Evolutionary conservation across 1,140 invertebrate species (phyloP).

Genomic region (Heliconius himera): DNA sequence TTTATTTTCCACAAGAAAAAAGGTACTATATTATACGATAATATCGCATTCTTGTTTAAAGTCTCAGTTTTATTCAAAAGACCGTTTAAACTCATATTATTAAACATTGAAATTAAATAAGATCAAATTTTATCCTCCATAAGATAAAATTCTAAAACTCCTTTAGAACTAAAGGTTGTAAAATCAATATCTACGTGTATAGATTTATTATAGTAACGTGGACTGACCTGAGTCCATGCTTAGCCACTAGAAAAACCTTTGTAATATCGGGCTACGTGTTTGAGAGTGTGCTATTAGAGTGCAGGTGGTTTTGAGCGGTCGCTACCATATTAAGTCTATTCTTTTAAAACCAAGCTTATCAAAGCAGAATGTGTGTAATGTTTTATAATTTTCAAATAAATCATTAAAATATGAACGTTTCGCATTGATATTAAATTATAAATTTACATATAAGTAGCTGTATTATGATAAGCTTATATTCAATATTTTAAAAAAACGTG

Average conservation of each 20-base stretch:
- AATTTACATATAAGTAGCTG: background rate
- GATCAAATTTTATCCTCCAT: background rate
- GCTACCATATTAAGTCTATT: constrained; percentile 3
- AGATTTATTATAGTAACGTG: background rate
- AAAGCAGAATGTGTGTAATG: background rate
- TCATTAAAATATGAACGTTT: background rate
- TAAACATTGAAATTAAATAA: too few relatives aligned
- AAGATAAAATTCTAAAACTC: background rate
- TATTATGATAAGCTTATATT: too few relatives aligned
- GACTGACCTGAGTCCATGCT: constrained; percentile 12
- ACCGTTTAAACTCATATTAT: too few relatives aligned
- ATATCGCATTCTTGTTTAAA: too few relatives aligned
- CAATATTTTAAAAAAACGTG: too few relatives aligned
- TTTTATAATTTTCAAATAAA: background rate
- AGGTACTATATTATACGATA: too few relatives aligned
- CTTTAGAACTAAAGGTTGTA: background rate
- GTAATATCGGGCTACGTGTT: constrained; percentile 15
- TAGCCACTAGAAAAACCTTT: constrained; percentile 9
- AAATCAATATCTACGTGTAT: background rate
- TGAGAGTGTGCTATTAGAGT: constrained; percentile 6
- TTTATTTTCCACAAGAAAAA: too few relatives aligned
- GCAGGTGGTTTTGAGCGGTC: background rate
- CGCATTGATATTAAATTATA: background rate
- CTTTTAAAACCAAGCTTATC: background rate
- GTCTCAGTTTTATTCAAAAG: too few relatives aligned